These are phyloP conservation scores for Andrena haemorrhoa DNA, from an alignment of 2,888 invertebrate species.

Conservation along the genomic window DNA sequence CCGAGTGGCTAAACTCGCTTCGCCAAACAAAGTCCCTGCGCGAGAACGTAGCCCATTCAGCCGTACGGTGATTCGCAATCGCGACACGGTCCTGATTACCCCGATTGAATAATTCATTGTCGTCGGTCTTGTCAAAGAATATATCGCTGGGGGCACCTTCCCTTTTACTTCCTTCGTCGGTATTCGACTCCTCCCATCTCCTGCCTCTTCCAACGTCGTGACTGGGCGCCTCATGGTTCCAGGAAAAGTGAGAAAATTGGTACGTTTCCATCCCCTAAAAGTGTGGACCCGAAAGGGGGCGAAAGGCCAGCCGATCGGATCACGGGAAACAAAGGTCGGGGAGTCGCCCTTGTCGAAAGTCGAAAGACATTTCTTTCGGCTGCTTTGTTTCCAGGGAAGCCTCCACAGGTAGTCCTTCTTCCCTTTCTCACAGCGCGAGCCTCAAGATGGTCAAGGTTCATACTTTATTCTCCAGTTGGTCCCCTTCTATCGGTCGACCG, in stretches of 20 bases:
- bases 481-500: constrained; percentile 26
- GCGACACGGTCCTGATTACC: constrained; percentile 81
- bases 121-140: constrained; percentile 82
- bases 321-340: constrained; percentile 51
- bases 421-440: constrained; percentile 28
- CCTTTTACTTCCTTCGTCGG: constrained; percentile 59
- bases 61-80: constrained; percentile 78
- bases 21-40: constrained; percentile 42
- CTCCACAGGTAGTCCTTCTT: constrained; percentile 39
- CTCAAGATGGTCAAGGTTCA: constrained; percentile 26
- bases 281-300: background rate
- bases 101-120: constrained; percentile 83
- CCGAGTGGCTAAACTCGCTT: constrained; percentile 29
- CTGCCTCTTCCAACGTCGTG: constrained; percentile 22
- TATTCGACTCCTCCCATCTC: constrained; percentile 55
- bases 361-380: constrained; percentile 36
- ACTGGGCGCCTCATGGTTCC: constrained; percentile 9
- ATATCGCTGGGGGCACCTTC: constrained; percentile 66
- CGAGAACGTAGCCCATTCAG: constrained; percentile 48
- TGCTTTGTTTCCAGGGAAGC: constrained; percentile 55
- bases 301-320: constrained; percentile 45
- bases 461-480: constrained; percentile 42
- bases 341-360: constrained; percentile 56
- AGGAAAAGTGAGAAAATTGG: constrained; percentile 51
- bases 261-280: constrained; percentile 45